Evolutionary conservation across 2,797 vertebrate species (phyloP), one percentile per base, ranked within the genome.

Genomic region (Ambastaia sidthimunki): DNA sequence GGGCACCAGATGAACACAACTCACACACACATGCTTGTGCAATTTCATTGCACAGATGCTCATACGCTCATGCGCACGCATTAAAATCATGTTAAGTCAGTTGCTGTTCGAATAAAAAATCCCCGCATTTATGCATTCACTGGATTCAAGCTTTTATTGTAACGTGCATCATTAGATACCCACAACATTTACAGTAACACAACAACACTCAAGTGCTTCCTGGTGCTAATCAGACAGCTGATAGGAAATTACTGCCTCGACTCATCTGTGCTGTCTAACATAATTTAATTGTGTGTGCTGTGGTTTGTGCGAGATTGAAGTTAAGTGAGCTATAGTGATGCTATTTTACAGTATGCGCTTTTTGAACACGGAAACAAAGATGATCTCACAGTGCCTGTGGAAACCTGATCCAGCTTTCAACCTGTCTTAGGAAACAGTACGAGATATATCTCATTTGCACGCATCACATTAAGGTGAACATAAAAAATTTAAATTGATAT

Each of bases 1-100:
- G 74, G 81, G 85, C 83, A 89, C 74, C 86, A 89, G 65, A 13
- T 47, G 28, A 48, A 84, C 21, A 62, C 59, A 15, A 23, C 59
- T 85, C 21, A 62, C 59, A 13, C 10, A n/a, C 59, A 50, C 10
- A n/a, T 7, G 60, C 28, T n/a, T 63, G 60, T 37, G 60, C 31
- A 16, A 63, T 25, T 18, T 31, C 21, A 25, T 11, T 13, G 16
- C 47, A 63, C 60, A 73, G 47, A 37, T 19, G 21, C 59, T 73
- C 65, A 65, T 31, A 21, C 71, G 34, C 67, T 19, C 55, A 50
- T 25, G 7, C 18, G 15, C 18, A 48, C 28, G 1, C 0, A 12
- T 63, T 18, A 7, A 7, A 12, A n/a, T 21, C 59, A 62, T 31
- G 21, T 37, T 37, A 37, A 37, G 34, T 50, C 13, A 3, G 25